Percentiles rank a stretch among this genome's conserved stretches.
phyloP scores from a whole-genome alignment of 1,140 invertebrate species.

The Mya arenaria region DNA sequence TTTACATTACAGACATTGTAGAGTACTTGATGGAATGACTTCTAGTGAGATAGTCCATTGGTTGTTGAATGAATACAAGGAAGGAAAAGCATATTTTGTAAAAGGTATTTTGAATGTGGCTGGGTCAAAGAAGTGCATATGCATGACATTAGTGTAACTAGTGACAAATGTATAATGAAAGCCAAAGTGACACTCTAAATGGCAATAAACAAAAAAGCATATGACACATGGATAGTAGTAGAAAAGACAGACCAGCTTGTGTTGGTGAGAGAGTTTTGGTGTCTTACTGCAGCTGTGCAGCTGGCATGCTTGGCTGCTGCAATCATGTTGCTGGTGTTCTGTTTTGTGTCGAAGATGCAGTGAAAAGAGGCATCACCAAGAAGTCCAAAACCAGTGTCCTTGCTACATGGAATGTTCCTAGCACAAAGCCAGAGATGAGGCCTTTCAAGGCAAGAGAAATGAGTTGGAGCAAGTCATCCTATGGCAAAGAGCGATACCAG shows the following conservation, averaged over 20 bases:
- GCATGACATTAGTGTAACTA: slow-evolving; percentile 10
- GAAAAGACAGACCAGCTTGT: too few relatives aligned
- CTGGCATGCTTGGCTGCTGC: too few relatives aligned
- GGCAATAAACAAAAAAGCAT: slow-evolving; percentile 12
- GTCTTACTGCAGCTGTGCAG: too few relatives aligned
- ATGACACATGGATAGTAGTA: too few relatives aligned
- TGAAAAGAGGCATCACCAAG: background rate
- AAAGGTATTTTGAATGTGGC: slow-evolving; percentile 33
- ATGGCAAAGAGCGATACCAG: too few relatives aligned
- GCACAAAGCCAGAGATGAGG: background rate
- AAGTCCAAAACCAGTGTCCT: background rate
- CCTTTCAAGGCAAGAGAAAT: background rate
- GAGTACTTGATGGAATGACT: background rate
- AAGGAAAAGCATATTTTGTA: slow-evolving; percentile 41
- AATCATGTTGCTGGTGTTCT: slow-evolving; percentile 32
- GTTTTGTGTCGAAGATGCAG: slow-evolving; percentile 27
- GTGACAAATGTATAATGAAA: slow-evolving; percentile 9
- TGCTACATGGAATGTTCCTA: slow-evolving; percentile 19
- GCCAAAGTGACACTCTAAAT: slow-evolving; percentile 29
- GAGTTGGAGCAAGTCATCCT: background rate
- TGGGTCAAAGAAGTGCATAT: slow-evolving; percentile 26
- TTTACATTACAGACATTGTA: slow-evolving; percentile 36
- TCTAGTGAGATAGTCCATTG: background rate
- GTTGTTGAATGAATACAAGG: slow-evolving; percentile 42
- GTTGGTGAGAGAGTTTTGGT: too few relatives aligned